A percentile compares a stretch with the other conserved stretches of the same genome.
Conservation (phyloP, 2,797 vertebrate genomes). For the Naso thynnoides region DNA sequence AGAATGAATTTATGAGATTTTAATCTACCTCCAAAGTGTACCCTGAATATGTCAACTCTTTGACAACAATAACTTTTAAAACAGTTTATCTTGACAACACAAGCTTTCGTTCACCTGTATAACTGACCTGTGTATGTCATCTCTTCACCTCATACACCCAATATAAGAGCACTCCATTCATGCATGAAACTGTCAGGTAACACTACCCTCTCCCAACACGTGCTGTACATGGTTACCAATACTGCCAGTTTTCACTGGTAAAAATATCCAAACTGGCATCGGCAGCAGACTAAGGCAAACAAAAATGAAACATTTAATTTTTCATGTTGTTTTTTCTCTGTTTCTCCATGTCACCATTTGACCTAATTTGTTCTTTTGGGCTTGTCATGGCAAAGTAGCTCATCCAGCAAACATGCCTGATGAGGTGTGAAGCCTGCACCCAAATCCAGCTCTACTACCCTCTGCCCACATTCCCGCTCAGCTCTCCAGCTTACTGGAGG, state of each 20-base stretch:
- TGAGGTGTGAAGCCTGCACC: slow-evolving; percentile 79
- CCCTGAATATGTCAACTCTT: slow-evolving; percentile 57
- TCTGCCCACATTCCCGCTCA: slow-evolving; percentile 64
- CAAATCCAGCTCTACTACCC: slow-evolving; percentile 72
- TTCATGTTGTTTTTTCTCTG: slow-evolving; percentile 64
- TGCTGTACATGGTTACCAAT: slow-evolving; percentile 69
- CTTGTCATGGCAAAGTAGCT: slow-evolving; percentile 80
- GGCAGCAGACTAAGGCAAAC: slow-evolving; percentile 52
- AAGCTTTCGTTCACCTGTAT: slow-evolving; percentile 61
- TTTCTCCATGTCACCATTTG: slow-evolving; percentile 78
- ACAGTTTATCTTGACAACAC: slow-evolving; percentile 45
- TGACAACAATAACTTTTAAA: slow-evolving; percentile 29
- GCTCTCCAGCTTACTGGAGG: slow-evolving; percentile 64
- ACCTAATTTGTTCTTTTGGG: slow-evolving; percentile 84
- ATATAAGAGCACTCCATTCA: slow-evolving; percentile 50
- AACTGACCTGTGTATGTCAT: slow-evolving; percentile 48
- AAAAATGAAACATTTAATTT: slow-evolving; percentile 73
- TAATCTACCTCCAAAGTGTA: slow-evolving; percentile 39
- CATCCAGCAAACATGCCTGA: slow-evolving; percentile 80
- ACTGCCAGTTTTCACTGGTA: slow-evolving; percentile 64
- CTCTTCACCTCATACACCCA: slow-evolving; percentile 46
- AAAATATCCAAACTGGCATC: slow-evolving; percentile 70
- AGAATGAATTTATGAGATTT: slow-evolving; percentile 34
- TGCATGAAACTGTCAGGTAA: slow-evolving; percentile 72
- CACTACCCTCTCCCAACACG: slow-evolving; percentile 55